These are phyloP conservation scores for Carettochelys insculpta DNA, from an alignment of 2,113 vertebrate genomes.

Conservation along the genomic window DNA sequence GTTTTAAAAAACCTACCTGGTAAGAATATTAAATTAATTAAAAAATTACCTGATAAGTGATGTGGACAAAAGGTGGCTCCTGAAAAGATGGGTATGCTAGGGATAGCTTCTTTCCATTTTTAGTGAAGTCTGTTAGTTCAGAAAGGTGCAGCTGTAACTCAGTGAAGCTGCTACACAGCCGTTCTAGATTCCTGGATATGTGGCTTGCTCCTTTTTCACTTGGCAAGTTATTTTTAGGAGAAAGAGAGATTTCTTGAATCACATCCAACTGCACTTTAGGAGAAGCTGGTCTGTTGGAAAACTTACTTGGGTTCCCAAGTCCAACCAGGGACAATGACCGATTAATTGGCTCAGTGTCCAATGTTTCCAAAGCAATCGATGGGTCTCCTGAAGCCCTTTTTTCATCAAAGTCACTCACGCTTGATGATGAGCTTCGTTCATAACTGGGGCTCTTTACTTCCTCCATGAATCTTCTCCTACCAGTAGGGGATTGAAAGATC, in stretches of 20 bases:
- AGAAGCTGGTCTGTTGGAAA: slow-evolving; percentile 77
- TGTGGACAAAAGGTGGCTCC: slow-evolving; percentile 83
- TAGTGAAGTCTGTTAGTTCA: slow-evolving; percentile 81
- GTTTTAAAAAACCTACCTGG: not conserved
- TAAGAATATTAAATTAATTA: not conserved
- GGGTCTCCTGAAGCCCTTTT: slow-evolving; percentile 72
- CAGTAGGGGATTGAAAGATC: slow-evolving; percentile 74
- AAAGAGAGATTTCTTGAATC: slow-evolving; percentile 67
- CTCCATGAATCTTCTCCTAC: slow-evolving; percentile 82
- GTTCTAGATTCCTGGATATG: slow-evolving; percentile 84
- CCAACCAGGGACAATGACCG: slow-evolving; percentile 76
- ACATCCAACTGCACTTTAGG: slow-evolving; percentile 70
- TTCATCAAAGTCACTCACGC: slow-evolving; percentile 80
- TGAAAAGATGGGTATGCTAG: slow-evolving; percentile 78
- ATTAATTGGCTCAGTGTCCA: slow-evolving; percentile 81
- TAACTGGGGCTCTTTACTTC: slow-evolving; percentile 79
- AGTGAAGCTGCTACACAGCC: slow-evolving; percentile 82
- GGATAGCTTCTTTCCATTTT: slow-evolving; percentile 83
- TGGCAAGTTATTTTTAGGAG: slow-evolving; percentile 60
- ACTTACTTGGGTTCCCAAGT: slow-evolving; percentile 73
- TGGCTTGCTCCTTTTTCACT: slow-evolving; percentile 79
- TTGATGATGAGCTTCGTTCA: slow-evolving; percentile 79
- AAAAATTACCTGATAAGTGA: slow-evolving; percentile 87
- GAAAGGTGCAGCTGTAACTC: slow-evolving; percentile 85
- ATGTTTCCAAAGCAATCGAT: slow-evolving; percentile 75